Base-by-base conservation (phyloP, 2,888 invertebrate species). In the Gryllus longicercus region DNA sequence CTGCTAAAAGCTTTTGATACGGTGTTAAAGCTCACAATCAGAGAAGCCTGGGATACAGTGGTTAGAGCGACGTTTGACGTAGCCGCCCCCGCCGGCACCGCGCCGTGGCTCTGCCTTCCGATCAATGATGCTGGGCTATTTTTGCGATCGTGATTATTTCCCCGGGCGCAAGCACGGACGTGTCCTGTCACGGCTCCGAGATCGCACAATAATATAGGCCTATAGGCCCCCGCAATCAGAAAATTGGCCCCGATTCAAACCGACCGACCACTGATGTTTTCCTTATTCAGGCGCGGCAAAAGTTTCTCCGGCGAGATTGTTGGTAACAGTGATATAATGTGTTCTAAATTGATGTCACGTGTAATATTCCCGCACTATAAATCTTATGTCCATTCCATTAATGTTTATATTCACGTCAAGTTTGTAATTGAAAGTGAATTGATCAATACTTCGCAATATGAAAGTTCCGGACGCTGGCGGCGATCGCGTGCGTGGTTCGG, bases 371-470 rank as follows among this genome's bases (percentile, higher is more conserved):
- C n/a, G 14, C 63, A 63, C n/a, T 14, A 63, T 63, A 63, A 63
- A 63, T 63, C 63, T 63, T 63, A 63, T n/a, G n/a, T n/a, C 63
- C 63, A 63, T 63, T 63, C 10, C 63, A 63, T 63, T 63, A 63
- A 63, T 63, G 63, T 63, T 63, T 63, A 63, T n/a, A 63, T 63
- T 63, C 63, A 63, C 63, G 63, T 63, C 63, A 63, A n/a, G 63
- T 63, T 63, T 63, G 63, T 63, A 63, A 63, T 63, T 63, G 63
- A 63, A 63, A 18, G 63, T n/a, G 63, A 63, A 63, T 63, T 63
- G 63, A 63, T 63, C 63, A 63, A 63, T 63, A 63, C 63, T 63
- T 14, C 63, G n/a, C 63, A 63, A 63, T 63, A 63, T 63, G 63
- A 63, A 63, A 63, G 63, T 63, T 63, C 63, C 63, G 63, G 63